Conservation (phyloP, 2,888 invertebrate species). For the Eledona agricola region DNA sequence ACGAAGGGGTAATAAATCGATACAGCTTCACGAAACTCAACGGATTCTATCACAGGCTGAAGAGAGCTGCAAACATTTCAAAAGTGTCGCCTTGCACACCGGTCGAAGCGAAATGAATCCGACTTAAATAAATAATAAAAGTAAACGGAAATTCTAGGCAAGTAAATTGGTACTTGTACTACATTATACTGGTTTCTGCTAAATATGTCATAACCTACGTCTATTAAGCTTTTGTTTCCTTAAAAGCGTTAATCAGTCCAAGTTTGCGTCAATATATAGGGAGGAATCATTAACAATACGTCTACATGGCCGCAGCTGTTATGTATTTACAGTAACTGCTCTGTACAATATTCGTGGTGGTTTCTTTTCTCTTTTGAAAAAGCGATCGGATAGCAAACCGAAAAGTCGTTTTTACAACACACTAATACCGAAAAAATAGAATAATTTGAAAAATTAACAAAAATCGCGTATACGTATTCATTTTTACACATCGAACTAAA, state of each 20-base stretch:
- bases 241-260: constrained; percentile 59
- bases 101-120: no score
- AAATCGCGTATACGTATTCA: constrained; percentile 55
- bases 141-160: constrained; percentile 50
- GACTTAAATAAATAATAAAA: constrained; percentile 43
- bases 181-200: constrained; percentile 44
- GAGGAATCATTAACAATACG: constrained; percentile 48
- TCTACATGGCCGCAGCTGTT: constrained; percentile 47
- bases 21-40: constrained; percentile 42
- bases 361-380: no score
- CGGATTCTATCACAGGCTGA: constrained; percentile 61
- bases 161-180: constrained; percentile 58
- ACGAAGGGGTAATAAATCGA: constrained; percentile 43
- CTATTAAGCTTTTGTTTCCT: constrained; percentile 48
- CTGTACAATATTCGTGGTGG: constrained; percentile 47
- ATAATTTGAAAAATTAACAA: constrained; percentile 41
- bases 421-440: constrained; percentile 31
- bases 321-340: constrained; percentile 48
- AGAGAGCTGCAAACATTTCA: constrained; percentile 52
- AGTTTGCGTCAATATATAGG: constrained; percentile 56
- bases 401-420: constrained; percentile 16
- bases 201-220: constrained; percentile 39
- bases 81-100: constrained; percentile 7
- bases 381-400: constrained; percentile 31
- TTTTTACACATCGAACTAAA: constrained; percentile 55